Evolutionary conservation across 2,888 invertebrate species (phyloP).

Genomic region (Taphrorychus bicolor): DNA sequence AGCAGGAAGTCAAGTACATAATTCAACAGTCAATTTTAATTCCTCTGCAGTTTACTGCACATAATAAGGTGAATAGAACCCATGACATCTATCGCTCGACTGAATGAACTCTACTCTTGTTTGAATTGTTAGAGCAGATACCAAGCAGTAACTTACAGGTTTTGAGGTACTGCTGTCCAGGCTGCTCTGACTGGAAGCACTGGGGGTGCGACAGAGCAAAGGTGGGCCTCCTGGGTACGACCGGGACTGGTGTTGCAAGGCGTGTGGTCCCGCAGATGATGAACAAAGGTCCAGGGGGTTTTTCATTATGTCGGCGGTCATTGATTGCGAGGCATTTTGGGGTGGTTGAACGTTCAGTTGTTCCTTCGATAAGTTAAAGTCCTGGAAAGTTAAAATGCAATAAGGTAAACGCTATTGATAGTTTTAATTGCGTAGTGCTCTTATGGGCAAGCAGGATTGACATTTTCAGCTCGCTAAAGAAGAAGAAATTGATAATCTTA

Average conservation of each 20-base stretch:
- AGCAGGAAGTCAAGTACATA: no score
- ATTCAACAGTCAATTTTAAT: no score
- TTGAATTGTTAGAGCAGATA: neutral
- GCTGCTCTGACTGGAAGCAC: conserved; percentile 84
- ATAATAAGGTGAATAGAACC: no score
- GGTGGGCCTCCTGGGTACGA: conserved; percentile 66
- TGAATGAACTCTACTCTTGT: neutral
- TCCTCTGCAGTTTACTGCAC: no score
- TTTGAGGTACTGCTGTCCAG: conserved; percentile 72
- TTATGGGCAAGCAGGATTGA: no score
- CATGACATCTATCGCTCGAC: no score
- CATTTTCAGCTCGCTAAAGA: no score
- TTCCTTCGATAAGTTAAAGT: conserved; percentile 71
- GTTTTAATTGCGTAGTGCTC: no score
- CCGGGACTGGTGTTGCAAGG: conserved; percentile 73
- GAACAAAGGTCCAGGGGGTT: conserved; percentile 66
- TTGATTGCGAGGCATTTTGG: conserved; percentile 58
- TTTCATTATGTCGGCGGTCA: conserved; percentile 58
- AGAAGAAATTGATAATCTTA: no score
- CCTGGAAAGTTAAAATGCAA: no score
- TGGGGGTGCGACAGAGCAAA: conserved; percentile 77
- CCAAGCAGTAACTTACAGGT: conserved; percentile 52
- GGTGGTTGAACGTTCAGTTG: conserved; percentile 69
- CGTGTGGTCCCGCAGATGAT: conserved; percentile 57
- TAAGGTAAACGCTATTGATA: no score